Percentiles rank a stretch among this genome's conserved stretches.
Evolutionary conservation across 2,888 invertebrate species (phyloP).

Genomic region (Tholera decimalis): DNA sequence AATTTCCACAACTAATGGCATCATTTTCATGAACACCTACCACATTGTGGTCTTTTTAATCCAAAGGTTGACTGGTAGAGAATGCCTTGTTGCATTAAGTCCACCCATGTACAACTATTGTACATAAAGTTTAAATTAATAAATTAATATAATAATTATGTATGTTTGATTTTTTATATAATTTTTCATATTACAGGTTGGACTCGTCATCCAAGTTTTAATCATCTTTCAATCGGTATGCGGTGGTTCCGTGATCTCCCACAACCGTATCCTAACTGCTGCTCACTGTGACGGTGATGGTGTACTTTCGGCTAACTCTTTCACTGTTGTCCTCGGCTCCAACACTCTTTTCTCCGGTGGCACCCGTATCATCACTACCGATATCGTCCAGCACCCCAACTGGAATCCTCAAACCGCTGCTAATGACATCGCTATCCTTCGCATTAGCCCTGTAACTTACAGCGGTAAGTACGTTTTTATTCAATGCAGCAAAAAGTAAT

Average conservation of each 20-base stretch:
- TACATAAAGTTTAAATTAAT: too few species aligned
- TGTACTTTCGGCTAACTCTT: constrained; percentile 63
- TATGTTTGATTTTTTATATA: too few species aligned
- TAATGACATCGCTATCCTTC: constrained; percentile 76
- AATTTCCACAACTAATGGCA: too few species aligned
- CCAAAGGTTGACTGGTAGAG: too few species aligned
- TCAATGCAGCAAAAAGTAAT: not conserved
- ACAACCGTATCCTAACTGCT: constrained; percentile 71
- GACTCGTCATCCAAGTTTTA: constrained; percentile 65
- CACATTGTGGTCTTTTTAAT: too few species aligned
- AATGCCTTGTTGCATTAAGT: too few species aligned
- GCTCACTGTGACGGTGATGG: constrained; percentile 77
- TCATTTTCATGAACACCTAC: too few species aligned
- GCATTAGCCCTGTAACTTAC: constrained; percentile 54
- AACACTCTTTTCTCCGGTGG: constrained; percentile 76
- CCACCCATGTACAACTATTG: too few species aligned
- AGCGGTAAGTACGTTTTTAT: constrained; percentile 63
- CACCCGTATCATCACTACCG: constrained; percentile 54
- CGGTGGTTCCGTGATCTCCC: constrained; percentile 73
- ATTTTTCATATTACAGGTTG: not conserved
- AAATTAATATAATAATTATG: too few species aligned
- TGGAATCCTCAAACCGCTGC: constrained; percentile 69
- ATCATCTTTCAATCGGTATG: constrained; percentile 74
- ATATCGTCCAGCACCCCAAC: constrained; percentile 69
- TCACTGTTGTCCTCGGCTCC: constrained; percentile 77